Conservation (phyloP, 2,888 invertebrate species). For the Adineta ricciae region DNA sequence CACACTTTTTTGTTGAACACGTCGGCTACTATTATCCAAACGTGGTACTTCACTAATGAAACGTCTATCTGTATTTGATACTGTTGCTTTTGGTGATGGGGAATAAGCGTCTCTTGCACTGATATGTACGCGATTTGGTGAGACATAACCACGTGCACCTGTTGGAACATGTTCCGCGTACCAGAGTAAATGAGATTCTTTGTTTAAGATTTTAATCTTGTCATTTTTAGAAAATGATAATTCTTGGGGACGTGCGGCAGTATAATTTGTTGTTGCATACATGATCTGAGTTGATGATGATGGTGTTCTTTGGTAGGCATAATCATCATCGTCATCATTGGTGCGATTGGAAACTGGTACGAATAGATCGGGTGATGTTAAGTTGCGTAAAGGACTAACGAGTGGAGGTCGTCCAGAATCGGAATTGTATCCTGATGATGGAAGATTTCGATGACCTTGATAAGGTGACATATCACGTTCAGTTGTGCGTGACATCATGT, state of each 20-base stretch:
- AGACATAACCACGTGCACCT: slow-evolving; percentile 7
- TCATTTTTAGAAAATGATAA: slow-evolving; percentile 19
- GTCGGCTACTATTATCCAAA: background rate
- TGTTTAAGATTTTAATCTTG: background rate
- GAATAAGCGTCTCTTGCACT: background rate
- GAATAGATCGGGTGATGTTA: background rate
- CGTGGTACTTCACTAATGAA: slow-evolving; percentile 5
- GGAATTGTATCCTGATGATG: background rate
- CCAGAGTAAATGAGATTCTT: background rate
- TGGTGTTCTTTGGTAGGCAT: background rate
- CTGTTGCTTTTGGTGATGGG: background rate
- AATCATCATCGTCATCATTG: background rate
- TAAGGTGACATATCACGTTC: background rate
- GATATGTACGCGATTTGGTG: background rate
- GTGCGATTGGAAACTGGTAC: background rate
- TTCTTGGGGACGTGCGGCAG: background rate
- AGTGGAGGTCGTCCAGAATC: slow-evolving; percentile 4
- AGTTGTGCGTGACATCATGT: background rate
- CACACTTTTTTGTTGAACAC: background rate
- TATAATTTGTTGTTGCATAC: slow-evolving; percentile 11
- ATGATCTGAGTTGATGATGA: background rate
- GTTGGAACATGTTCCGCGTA: background rate
- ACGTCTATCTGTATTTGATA: background rate
- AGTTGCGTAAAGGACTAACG: slow-evolving; percentile 13
- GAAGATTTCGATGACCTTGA: background rate